A percentile compares a stretch with the other conserved stretches of the same genome.
Conservation (phyloP, 2,797 vertebrate species). For the Podarcis lilfordi region DNA sequence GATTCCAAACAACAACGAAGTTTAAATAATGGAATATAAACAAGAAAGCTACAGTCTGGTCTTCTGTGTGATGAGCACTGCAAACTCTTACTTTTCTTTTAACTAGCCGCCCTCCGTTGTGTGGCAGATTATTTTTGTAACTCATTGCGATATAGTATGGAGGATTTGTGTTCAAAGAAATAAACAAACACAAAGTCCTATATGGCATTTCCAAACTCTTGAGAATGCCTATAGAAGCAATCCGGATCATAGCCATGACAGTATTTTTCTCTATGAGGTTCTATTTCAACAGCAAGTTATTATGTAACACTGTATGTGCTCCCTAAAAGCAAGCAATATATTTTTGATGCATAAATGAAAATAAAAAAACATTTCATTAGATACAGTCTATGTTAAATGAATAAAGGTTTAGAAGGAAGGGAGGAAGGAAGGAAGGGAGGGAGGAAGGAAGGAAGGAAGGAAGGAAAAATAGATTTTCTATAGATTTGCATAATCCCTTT, state of each 20-base stretch:
- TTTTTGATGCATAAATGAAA: constrained; percentile 35
- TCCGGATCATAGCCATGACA: neutral
- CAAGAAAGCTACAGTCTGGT: neutral
- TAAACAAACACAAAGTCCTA: neutral
- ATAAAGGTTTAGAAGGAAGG: constrained; percentile 33
- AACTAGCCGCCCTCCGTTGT: neutral
- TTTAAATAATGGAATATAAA: neutral
- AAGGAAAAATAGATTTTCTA: constrained; percentile 51
- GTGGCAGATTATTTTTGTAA: neutral
- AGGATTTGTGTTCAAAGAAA: neutral
- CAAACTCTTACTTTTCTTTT: neutral
- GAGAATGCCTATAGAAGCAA: neutral
- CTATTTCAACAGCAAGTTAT: constrained; percentile 49
- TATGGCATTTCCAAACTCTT: neutral
- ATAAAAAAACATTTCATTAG: constrained; percentile 52
- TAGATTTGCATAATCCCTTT: constrained; percentile 54
- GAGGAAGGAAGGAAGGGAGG: too few species aligned
- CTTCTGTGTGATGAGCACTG: neutral
- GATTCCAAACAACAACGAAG: too few species aligned
- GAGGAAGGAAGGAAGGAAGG: constrained; percentile 9
- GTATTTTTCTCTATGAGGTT: constrained; percentile 33
- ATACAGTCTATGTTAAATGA: neutral
- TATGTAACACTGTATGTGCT: neutral
- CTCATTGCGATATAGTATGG: neutral
- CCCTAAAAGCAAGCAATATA: neutral